Evolutionary conservation across 2,797 vertebrate genomes (phyloP).

Genomic region (Hirundo rustica): DNA sequence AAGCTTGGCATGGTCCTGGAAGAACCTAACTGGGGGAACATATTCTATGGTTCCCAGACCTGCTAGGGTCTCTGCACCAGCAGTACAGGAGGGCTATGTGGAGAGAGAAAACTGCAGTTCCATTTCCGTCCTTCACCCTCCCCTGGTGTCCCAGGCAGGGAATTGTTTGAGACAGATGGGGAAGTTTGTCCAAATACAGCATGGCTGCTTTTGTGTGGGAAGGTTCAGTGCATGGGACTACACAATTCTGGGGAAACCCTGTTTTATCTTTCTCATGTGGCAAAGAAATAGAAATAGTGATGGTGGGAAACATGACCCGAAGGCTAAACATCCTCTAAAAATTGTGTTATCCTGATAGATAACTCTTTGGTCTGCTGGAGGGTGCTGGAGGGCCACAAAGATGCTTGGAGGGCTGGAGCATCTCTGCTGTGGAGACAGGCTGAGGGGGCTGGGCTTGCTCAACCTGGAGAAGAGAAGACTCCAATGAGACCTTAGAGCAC

Average conservation of each 20-base stretch:
- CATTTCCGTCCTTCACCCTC: not conserved
- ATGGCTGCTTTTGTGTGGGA: not conserved
- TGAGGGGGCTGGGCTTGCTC: not conserved
- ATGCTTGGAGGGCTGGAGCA: not conserved
- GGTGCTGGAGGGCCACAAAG: not conserved
- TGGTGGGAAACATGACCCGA: not conserved
- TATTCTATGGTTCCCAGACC: not conserved
- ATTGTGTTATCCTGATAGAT: not conserved
- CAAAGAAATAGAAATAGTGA: not conserved
- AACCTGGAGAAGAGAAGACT: not conserved
- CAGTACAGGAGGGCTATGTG: not conserved
- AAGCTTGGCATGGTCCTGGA: not conserved
- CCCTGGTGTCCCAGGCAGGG: not conserved
- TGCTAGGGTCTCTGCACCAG: not conserved
- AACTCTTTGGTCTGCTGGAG: not conserved
- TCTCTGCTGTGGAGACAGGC: not conserved
- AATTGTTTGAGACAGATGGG: not conserved
- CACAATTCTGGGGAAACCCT: not conserved
- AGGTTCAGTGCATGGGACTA: not conserved
- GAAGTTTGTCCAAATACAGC: not conserved
- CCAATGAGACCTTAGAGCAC: not conserved
- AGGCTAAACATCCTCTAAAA: not conserved
- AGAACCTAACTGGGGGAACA: not conserved
- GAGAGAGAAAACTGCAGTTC: not conserved
- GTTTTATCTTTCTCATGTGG: not conserved